Base-by-base conservation (phyloP, 2,888 invertebrate genomes). In the Aquatica leii region DNA sequence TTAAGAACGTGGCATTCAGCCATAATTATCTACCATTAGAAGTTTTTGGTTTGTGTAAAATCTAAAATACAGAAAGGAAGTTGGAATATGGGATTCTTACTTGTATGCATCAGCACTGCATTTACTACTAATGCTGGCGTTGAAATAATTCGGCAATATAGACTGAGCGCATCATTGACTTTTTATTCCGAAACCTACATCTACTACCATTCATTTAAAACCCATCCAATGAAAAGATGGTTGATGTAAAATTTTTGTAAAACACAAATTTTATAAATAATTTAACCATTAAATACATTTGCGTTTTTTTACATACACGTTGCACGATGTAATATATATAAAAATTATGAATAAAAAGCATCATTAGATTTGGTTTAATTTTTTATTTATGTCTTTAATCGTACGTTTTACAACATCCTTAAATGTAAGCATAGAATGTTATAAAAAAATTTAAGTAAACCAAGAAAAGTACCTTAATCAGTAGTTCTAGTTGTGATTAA, bases 121-220 rank as follows among this genome's bases (percentile, higher is more conserved):
- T 62, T 62, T 52, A 21, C 17, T 37, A 34, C 48, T 63, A 63
- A 63, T 50, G 59, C 50, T 54, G 34, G 46, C 54, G 55, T 59
- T 55, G 59, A 63, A 64, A 60, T 64, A 59, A 57, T 59, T 60
- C 55, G 55, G 64, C 60, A 48, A 41, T 64, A 60, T 64, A 64
- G 64, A 64, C 64, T 64, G 59, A 64, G 56, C 64, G 64, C 64
- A 59, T 64, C 64, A 64, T 60, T 64, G 59, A 64, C 55, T 64
- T 57, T 55, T 50, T 20, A 53, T 31, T 58, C 56, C 37, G 18
- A 51, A 61, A 50, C 56, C 21, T 14, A 17, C 51, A 50, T 49
- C 20, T 31, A 40, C 41, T 50, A 15, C 9, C 49, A 40, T 50
- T 37, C 34, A 50, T 24, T 40, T 35, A 17, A 49, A 51, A 58